Evolutionary conservation across 2,797 vertebrate genomes (phyloP).

Genomic region (Paedocypris micromegethes): DNA sequence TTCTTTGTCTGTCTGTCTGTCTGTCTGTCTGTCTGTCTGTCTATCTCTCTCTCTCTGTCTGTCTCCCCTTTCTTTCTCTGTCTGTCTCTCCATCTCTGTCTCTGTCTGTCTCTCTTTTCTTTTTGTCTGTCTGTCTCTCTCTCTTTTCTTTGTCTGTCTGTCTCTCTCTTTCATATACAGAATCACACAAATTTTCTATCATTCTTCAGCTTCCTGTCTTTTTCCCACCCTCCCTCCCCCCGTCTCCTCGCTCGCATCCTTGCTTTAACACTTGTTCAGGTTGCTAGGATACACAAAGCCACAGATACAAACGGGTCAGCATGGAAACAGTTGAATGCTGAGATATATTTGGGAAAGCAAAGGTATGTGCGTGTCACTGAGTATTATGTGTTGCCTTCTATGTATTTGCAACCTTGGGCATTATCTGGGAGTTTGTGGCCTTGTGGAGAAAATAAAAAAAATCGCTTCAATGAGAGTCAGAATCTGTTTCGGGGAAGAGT

Average conservation of each 20-base stretch:
- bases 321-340: constrained; percentile 59
- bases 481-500: too few species aligned
- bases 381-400: constrained; percentile 17
- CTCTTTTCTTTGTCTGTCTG: too few species aligned
- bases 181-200: constrained; percentile 22
- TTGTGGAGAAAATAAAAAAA: too few species aligned
- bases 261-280: constrained; percentile 72
- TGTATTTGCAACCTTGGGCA: constrained; percentile 14
- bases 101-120: too few species aligned
- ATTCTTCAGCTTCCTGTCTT: constrained; percentile 22
- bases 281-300: constrained; percentile 75
- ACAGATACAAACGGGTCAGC: constrained; percentile 67
- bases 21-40: too few species aligned
- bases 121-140: too few species aligned
- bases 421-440: not conserved
- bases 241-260: constrained; percentile 51
- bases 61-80: too few species aligned
- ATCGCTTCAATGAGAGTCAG: too few species aligned
- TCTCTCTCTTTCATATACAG: not conserved
- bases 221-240: constrained; percentile 27
- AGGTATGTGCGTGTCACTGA: constrained; percentile 42
- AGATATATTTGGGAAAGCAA: constrained; percentile 48
- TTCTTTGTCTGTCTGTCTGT: too few species aligned
- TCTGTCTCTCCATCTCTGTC: too few species aligned
- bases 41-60: too few species aligned